Base-by-base conservation (phyloP, 2,888 invertebrate genomes). In the Cryptocheilus praepositus region DNA sequence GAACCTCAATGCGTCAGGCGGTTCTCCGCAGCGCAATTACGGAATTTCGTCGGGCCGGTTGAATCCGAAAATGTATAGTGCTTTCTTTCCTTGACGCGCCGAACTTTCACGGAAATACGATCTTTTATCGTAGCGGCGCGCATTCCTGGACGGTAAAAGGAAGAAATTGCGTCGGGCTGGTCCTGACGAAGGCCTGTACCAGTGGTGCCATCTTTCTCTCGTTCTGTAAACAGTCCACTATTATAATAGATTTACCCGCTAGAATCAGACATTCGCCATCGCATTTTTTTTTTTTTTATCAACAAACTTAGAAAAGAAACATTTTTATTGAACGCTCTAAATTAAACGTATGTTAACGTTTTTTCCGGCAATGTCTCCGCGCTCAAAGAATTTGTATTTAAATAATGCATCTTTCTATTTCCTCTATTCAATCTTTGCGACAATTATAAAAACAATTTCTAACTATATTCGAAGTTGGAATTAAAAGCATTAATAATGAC, bases 171-270 rank as follows among this genome's bases (percentile, higher is more conserved):
- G 19, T 4, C 13, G 7, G 15, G 11, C 1, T 43, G 43, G 36
- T n/a, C 15, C 55, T 45, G 55, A 19, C 51, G 46, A 44, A 49
- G 28, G 16, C 11, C 44, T 45, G 46, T 36, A 57, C 60, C 7
- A 7, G 68, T 78, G 73, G 74, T 69, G 78, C 75, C 62, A 77
- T 77, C 77, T 74, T 74, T 64, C 70, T 19, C 49, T 25, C 55
- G 59, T 45, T 21, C 63, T 15, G 15, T 64, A 71, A 77, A 77
- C 74, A 51, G 59, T 60, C 52, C 58, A 55, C 67, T 56, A 45
- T 71, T 65, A 69, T 36, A 36, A 56, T 61, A 54, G 59, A 64
- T 61, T 69, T 36, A 21, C 36, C 56, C 43, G 44, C 15, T 36
- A 36, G 36, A 36, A 36, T 1, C 36, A 8, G 36, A 11, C 36